phyloP scores from a whole-genome alignment of 2,888 invertebrate species.

The Rhyacophila evoluta region DNA sequence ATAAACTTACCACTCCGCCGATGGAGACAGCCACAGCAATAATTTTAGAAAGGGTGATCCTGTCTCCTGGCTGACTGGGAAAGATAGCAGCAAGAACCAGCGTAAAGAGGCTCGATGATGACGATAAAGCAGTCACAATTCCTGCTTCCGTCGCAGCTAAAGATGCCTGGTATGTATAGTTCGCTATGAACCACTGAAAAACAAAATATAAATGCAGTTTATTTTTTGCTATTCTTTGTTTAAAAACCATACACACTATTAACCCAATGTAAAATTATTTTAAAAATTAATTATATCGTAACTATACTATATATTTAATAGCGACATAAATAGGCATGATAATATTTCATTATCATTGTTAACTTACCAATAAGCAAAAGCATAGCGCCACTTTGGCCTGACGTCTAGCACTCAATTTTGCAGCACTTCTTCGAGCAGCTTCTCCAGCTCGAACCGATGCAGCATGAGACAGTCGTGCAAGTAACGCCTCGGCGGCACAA shows the following conservation, averaged over 20 bases:
- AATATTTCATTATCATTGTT: neutral
- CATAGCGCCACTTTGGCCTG: constrained; percentile 85
- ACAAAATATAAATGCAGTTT: too few species aligned
- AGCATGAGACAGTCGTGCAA: constrained; percentile 94
- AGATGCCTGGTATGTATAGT: constrained; percentile 92
- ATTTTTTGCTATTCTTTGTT: too few species aligned
- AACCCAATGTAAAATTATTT: too few species aligned
- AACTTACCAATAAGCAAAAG: constrained; percentile 85
- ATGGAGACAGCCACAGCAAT: constrained; percentile 84
- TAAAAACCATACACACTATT: too few species aligned
- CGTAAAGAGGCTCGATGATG: constrained; percentile 91
- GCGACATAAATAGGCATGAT: neutral
- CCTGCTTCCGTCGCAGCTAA: constrained; percentile 86
- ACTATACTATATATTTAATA: neutral
- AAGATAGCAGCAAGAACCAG: constrained; percentile 88
- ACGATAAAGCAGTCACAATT: constrained; percentile 89
- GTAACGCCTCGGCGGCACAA: constrained; percentile 92
- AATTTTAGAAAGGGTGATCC: constrained; percentile 87
- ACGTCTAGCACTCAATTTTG: constrained; percentile 77
- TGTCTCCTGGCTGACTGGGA: constrained; percentile 84
- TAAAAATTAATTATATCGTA: too few species aligned
- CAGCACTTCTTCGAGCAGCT: constrained; percentile 79
- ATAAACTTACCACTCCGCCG: constrained; percentile 75
- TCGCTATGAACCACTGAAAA: constrained; percentile 94
- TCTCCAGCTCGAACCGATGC: constrained; percentile 89